Evolutionary conservation across 2,113 vertebrate species (phyloP).

Genomic region (Lota lota): DNA sequence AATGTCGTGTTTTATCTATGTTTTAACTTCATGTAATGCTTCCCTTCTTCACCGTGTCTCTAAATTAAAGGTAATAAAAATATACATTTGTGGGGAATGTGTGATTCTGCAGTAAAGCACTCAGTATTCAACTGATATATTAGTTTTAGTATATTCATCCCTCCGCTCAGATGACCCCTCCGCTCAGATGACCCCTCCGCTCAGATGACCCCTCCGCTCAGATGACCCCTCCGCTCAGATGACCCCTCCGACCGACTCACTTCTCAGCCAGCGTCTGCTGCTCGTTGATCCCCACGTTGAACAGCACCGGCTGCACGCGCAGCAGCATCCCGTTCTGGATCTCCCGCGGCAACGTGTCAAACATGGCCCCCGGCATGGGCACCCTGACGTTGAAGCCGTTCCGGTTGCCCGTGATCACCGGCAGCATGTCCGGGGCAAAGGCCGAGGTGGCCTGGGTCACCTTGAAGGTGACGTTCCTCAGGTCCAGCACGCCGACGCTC

Average conservation of each 20-base stretch:
- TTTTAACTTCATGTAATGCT: no score
- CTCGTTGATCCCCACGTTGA: conserved; percentile 97
- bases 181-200: no score
- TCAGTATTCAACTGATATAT: no score
- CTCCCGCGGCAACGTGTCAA: conserved; percentile 89
- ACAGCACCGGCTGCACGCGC: conserved; percentile 93
- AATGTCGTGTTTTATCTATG: no score
- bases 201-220: no score
- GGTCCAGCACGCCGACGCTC: conserved; percentile 93
- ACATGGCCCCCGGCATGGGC: conserved; percentile 86
- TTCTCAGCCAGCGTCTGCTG: conserved; percentile 98
- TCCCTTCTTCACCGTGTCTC: no score
- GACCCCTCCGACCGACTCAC: conserved; percentile 66
- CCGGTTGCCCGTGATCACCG: conserved; percentile 95
- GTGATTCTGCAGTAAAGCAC: no score
- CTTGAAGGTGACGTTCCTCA: conserved; percentile 98
- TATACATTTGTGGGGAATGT: no score
- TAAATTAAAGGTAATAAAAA: no score
- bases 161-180: no score
- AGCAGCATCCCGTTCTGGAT: conserved; percentile 98
- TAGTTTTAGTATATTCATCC: no score
- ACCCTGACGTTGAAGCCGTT: conserved; percentile 95
- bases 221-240: no score
- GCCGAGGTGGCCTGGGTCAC: conserved; percentile 90
- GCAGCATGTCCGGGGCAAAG: conserved; percentile 88